Evolutionary conservation across 2,113 vertebrate genomes (phyloP), one percentile per base, ranked within the genome.

Genomic region (Otocyon megalotis): DNA sequence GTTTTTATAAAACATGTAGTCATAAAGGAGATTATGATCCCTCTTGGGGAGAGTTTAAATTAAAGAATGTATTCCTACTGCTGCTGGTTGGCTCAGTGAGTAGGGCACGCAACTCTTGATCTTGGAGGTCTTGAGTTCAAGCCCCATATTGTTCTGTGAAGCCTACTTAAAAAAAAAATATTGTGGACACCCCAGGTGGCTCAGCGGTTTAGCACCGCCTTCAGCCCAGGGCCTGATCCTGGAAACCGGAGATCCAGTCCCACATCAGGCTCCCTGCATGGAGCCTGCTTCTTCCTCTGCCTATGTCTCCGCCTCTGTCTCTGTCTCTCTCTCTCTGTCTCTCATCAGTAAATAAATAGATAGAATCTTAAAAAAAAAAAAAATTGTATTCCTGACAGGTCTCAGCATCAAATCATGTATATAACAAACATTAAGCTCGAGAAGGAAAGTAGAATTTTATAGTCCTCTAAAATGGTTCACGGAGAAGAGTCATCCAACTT

Each of bases 1-100:
- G 35, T 50, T 87, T 82, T 90, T 81, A 90, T 82, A 62, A 86
- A 93, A 69, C 50, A 77, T 24, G 50, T 62, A 54, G 7, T 96
- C 50, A 92, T 56, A 62, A 72, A 71, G 26, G 50, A 74, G 30
- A 97, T 90, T 69, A 50, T 53, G 74, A 69, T 80, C 77, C 11
- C 62, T 15, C 35, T 80, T 90, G 56, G 8, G 62, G 88, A 87
- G 43, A 92, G 53, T 89, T 90, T 76, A 76, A 69, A 62, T 58
- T 69, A 43, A 93, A 14, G 9, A 83, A 22, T 72, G 19, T 80
- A 19, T 76, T 67, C 58, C 62, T 87, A 69, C 35, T 17, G 67
- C 74, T 77, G 26, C 43, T 48, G 72, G 43, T 26, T 30, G 43
- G 26, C 43, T 77, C 43, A 50, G 74, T 77, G 14, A 50, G 43